These are phyloP conservation scores for Enteromius viviparus DNA, from an alignment of 2,797 vertebrate species.

Conservation along the genomic window DNA sequence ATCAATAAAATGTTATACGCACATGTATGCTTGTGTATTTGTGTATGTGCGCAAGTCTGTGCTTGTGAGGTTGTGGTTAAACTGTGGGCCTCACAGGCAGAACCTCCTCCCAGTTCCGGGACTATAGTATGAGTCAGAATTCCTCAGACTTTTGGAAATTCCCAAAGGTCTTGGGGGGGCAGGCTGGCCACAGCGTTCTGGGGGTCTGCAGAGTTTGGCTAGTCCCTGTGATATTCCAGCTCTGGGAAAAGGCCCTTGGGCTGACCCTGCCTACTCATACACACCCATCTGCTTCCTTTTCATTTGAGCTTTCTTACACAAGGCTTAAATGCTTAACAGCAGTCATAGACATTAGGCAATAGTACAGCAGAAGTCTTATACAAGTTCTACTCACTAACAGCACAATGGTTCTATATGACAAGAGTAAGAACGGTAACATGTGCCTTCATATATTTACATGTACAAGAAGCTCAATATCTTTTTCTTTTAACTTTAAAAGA, in stretches of 20 bases:
- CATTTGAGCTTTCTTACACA: constrained; percentile 8
- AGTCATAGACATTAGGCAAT: not conserved
- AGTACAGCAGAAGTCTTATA: not conserved
- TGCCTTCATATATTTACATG: not conserved
- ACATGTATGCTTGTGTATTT: constrained; percentile 27
- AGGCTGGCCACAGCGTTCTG: constrained; percentile 44
- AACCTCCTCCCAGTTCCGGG: constrained; percentile 53
- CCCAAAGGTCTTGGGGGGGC: constrained; percentile 55
- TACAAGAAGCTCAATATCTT: not conserved
- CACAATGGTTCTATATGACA: not conserved
- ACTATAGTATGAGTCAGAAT: constrained; percentile 58
- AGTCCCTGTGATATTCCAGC: constrained; percentile 49
- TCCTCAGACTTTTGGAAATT: constrained; percentile 65
- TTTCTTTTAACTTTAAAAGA: not conserved
- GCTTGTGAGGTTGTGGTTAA: constrained; percentile 49
- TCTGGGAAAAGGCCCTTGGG: constrained; percentile 42
- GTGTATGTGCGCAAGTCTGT: constrained; percentile 30
- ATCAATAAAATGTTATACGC: not conserved
- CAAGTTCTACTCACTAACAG: not conserved
- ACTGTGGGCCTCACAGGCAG: constrained; percentile 45
- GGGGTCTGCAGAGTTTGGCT: constrained; percentile 57
- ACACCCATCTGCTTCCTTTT: constrained; percentile 33
- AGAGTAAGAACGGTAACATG: not conserved
- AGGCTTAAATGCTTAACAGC: constrained; percentile 2
- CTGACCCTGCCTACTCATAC: constrained; percentile 45